Conservation (phyloP, 2,797 vertebrate genomes). For the Clarias platycephalus region DNA sequence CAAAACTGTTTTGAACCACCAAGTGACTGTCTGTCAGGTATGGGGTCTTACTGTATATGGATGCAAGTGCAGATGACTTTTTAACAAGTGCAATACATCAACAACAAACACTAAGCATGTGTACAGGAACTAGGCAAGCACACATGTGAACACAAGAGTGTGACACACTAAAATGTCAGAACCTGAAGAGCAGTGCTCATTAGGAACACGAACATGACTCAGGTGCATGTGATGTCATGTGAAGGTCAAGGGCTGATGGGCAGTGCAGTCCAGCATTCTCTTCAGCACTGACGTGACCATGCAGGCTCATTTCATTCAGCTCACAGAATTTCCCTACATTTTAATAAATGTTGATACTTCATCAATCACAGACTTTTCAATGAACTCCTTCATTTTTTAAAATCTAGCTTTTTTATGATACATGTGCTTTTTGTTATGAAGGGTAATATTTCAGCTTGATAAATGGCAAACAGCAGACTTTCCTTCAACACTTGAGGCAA, state of each 20-base stretch:
- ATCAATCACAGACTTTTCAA: conserved; percentile 34
- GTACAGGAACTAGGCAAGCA: not conserved
- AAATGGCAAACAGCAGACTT: conserved; percentile 46
- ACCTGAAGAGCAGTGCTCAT: not conserved
- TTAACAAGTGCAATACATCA: not conserved
- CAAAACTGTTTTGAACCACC: not conserved
- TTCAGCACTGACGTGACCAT: not conserved
- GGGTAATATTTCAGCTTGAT: conserved; percentile 49
- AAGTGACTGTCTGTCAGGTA: not conserved
- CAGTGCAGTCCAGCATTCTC: not conserved
- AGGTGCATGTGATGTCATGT: not conserved
- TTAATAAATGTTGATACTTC: conserved; percentile 22
- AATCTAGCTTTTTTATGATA: conserved; percentile 32
- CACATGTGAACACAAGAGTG: not conserved
- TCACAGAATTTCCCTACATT: conserved; percentile 13
- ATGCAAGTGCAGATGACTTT: not conserved
- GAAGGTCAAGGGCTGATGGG: not conserved
- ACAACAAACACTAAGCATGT: not conserved
- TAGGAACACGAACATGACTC: not conserved
- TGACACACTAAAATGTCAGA: not conserved
- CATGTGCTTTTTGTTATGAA: conserved; percentile 40
- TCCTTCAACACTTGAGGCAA: conserved; percentile 49
- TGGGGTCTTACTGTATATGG: no score
- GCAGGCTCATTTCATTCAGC: conserved; percentile 2
- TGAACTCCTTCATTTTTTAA: conserved; percentile 23